Evolutionary conservation across 2,113 vertebrate species (phyloP).

Genomic region (Eudorcas thomsonii): DNA sequence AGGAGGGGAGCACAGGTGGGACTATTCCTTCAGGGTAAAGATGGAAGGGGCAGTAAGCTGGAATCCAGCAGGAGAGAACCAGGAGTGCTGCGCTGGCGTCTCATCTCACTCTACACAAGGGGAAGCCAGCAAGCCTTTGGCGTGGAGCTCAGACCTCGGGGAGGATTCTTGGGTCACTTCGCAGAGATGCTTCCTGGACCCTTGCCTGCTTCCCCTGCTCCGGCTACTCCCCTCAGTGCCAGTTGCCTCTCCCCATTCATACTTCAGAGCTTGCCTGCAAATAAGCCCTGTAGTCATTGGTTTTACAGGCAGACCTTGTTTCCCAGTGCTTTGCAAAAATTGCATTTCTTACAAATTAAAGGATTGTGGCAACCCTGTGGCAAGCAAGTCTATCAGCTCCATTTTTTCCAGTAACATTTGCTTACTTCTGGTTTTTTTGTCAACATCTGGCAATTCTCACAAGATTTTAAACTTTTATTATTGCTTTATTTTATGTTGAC

Average conservation of each 20-base stretch:
- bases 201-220: not conserved
- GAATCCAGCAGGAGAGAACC: not conserved
- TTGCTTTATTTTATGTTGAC: not conserved
- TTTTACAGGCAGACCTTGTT: not conserved
- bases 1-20: no score
- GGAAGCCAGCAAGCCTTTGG: fast-evolving
- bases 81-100: fast-evolving
- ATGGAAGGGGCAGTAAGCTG: not conserved
- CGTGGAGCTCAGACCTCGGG: fast-evolving
- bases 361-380: not conserved
- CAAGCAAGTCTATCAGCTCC: not conserved
- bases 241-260: fast-evolving
- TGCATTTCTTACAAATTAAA: not conserved
- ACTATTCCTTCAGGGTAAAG: not conserved
- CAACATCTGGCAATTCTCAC: not conserved
- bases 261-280: not conserved
- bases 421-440: not conserved
- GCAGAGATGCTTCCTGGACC: not conserved
- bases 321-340: not conserved
- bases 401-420: not conserved
- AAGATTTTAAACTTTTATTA: not conserved
- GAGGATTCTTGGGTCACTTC: not conserved
- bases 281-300: not conserved
- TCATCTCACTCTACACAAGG: fast-evolving
- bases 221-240: not conserved